phyloP scores from a whole-genome alignment of 2,797 vertebrate species.

The Anisognathus igniventris region DNA sequence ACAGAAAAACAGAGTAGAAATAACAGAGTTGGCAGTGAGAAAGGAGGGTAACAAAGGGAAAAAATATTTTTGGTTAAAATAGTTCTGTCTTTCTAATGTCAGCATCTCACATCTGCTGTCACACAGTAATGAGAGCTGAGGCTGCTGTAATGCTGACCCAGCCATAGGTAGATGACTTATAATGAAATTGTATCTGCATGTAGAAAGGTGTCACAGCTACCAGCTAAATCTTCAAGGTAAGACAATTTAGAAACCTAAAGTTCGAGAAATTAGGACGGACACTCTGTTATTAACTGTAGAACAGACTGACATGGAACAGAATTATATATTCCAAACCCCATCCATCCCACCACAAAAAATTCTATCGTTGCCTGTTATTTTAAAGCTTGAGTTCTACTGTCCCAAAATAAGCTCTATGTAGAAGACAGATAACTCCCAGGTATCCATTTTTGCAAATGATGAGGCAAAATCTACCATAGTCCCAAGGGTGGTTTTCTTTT shows the following conservation, averaged over 20 bases:
- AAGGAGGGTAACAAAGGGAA: background rate
- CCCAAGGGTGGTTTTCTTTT: background rate
- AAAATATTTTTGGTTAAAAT: background rate
- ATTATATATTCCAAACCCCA: background rate
- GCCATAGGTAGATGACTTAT: background rate
- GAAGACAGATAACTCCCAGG: background rate
- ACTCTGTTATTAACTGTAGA: background rate
- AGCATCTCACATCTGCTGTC: conserved; percentile 39
- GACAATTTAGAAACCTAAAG: background rate
- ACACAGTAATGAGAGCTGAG: conserved; percentile 47
- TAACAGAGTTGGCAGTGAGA: background rate
- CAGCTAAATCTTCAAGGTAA: background rate
- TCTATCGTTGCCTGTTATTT: background rate
- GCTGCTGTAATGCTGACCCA: conserved; percentile 6
- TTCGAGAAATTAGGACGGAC: background rate
- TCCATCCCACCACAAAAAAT: background rate
- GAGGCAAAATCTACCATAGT: background rate
- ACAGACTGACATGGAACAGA: background rate
- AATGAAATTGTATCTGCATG: background rate
- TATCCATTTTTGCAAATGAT: background rate
- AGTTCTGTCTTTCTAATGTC: conserved; percentile 15
- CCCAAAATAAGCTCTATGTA: background rate
- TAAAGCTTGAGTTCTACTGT: background rate
- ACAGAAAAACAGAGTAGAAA: background rate
- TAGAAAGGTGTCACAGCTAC: background rate